phyloP scores from a whole-genome alignment of 2,888 invertebrate genomes.

The Aphodius granarius region DNA sequence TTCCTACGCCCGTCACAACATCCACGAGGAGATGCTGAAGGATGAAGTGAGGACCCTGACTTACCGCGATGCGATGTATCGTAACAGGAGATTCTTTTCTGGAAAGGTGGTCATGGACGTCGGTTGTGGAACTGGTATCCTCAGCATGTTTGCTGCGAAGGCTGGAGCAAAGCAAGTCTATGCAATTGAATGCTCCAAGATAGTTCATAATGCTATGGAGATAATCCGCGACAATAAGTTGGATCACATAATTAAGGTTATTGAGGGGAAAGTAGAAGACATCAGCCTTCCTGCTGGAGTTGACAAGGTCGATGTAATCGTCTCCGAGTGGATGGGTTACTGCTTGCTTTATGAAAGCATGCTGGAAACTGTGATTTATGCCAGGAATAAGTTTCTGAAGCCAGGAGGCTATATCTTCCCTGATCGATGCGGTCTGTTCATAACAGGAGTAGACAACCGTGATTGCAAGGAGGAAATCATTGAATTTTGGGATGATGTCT shows the following conservation, averaged over 20 bases:
- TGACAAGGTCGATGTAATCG: conserved; percentile 91
- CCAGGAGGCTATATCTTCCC: conserved; percentile 93
- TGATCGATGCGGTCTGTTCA: conserved; percentile 88
- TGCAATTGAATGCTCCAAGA: conserved; percentile 98
- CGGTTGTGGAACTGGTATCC: conserved; percentile 98
- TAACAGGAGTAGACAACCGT: conserved; percentile 92
- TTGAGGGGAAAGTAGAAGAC: conserved; percentile 88
- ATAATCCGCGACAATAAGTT: conserved; percentile 88
- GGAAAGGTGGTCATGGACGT: conserved; percentile 93
- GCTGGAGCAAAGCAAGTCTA: conserved; percentile 68
- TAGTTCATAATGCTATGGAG: conserved; percentile 95
- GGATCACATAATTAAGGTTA: conserved; percentile 77
- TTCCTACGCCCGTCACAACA: conserved; percentile 99
- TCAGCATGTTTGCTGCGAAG: conserved; percentile 99
- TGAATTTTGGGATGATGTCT: conserved; percentile 99
- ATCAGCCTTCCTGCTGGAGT: conserved; percentile 88
- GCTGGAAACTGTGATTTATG: conserved; percentile 98
- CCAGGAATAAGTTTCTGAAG: conserved; percentile 96
- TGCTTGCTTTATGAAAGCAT: conserved; percentile 98
- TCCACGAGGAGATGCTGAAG: conserved; percentile 99
- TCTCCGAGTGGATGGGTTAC: conserved; percentile 80
- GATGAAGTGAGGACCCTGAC: conserved; percentile 98
- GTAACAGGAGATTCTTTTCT: conserved; percentile 97
- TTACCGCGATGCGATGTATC: conserved; percentile 98
- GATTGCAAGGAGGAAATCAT: conserved; percentile 99